Percentiles rank a stretch among this genome's conserved stretches.
These are phyloP conservation scores for Simalia tracyae DNA, from an alignment of 2,797 vertebrate genomes.

Conservation along the genomic window DNA sequence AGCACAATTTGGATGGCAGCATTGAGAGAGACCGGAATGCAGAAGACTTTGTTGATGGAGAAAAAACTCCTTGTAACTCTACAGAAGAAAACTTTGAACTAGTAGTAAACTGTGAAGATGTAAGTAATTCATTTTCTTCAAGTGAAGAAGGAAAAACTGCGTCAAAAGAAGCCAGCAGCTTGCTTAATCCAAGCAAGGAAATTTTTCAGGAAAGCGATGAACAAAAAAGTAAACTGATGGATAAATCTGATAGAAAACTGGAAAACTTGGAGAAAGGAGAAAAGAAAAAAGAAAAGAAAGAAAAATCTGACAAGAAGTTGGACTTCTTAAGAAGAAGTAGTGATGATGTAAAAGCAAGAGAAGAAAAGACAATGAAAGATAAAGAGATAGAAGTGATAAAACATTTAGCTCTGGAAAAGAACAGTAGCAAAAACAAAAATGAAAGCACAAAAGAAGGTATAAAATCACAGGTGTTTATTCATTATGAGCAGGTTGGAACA, in stretches of 20 bases:
- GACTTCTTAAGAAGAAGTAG: slow-evolving; percentile 73
- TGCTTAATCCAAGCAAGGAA: slow-evolving; percentile 64
- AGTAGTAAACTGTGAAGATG: slow-evolving; percentile 68
- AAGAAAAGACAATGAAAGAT: slow-evolving; percentile 78
- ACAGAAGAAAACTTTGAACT: slow-evolving; percentile 66
- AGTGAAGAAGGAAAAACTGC: slow-evolving; percentile 75
- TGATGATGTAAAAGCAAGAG: slow-evolving; percentile 72
- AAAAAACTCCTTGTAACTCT: slow-evolving; percentile 59
- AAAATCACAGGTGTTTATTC: background rate
- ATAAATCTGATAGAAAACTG: slow-evolving; percentile 73
- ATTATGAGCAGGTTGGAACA: background rate
- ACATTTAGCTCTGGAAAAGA: slow-evolving; percentile 73
- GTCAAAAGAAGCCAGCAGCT: slow-evolving; percentile 69
- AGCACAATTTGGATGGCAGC: slow-evolving; percentile 65
- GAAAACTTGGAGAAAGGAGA: slow-evolving; percentile 73
- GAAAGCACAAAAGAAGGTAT: slow-evolving; percentile 90
- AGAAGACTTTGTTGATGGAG: slow-evolving; percentile 79
- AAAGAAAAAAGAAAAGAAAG: slow-evolving; percentile 78
- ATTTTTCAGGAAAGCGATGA: slow-evolving; percentile 71
- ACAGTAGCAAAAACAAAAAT: slow-evolving; percentile 79
- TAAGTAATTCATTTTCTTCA: slow-evolving; percentile 66
- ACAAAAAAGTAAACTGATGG: slow-evolving; percentile 68
- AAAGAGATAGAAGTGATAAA: slow-evolving; percentile 75
- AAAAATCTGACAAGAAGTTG: slow-evolving; percentile 76
- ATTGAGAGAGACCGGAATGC: slow-evolving; percentile 71